A percentile compares a stretch with the other conserved stretches of the same genome.
These are phyloP conservation scores for Halcyon smyrnensis DNA, from an alignment of 2,797 vertebrate species.

Conservation along the genomic window DNA sequence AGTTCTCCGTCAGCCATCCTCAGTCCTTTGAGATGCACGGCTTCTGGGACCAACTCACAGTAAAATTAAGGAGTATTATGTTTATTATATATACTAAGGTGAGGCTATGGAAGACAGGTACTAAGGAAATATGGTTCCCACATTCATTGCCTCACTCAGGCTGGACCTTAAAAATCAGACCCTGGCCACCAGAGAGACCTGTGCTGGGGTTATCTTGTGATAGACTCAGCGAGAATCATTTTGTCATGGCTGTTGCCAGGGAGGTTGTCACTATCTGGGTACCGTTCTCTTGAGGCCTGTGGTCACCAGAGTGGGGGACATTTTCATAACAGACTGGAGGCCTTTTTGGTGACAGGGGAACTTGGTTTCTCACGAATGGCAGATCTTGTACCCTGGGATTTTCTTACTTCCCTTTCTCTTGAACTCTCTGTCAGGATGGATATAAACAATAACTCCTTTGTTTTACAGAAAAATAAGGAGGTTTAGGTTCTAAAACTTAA, in stretches of 20 bases:
- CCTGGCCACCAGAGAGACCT: background rate
- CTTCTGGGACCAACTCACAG: background rate
- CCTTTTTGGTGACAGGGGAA: background rate
- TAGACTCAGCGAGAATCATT: background rate
- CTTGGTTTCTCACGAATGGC: background rate
- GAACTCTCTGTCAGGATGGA: background rate
- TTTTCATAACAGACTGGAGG: background rate
- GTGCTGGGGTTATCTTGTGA: background rate
- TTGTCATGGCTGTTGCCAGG: background rate
- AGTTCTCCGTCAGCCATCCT: background rate
- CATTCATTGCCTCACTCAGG: background rate
- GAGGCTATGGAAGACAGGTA: background rate
- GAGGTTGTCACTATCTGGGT: background rate
- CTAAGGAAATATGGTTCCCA: background rate
- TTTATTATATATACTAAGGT: background rate
- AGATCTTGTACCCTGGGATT: background rate
- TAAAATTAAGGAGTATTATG: background rate
- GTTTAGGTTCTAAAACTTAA: conserved; percentile 13
- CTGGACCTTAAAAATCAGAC: background rate
- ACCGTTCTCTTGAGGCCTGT: background rate
- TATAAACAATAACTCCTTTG: conserved; percentile 4
- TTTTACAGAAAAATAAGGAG: conserved; percentile 3
- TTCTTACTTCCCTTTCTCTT: background rate
- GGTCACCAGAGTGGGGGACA: background rate
- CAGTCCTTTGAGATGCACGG: background rate